Conservation (phyloP, 1,140 invertebrate genomes). For the Drosophila pallidifrons region DNA sequence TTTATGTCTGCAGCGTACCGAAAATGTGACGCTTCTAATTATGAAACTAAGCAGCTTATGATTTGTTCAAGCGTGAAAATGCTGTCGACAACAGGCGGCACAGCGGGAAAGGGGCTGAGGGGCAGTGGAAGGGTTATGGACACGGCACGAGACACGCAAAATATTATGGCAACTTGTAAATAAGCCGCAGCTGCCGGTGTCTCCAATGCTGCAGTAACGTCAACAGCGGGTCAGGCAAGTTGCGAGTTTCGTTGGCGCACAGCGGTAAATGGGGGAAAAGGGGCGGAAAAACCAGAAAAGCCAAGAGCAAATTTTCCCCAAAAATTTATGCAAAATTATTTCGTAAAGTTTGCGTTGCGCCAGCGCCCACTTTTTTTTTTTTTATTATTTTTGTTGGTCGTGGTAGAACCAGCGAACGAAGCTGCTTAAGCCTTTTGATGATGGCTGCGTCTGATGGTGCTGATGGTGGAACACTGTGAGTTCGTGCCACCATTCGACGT, state of each 20-base stretch:
- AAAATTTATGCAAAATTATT: constrained; percentile 84
- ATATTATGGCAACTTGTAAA: constrained; percentile 84
- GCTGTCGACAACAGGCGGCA: constrained; percentile 76
- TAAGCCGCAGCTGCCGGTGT: constrained; percentile 76
- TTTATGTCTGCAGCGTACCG: constrained; percentile 59
- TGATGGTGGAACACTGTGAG: not conserved
- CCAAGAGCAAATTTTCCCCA: constrained; percentile 76
- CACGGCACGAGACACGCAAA: constrained; percentile 67
- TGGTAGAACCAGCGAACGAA: constrained; percentile 52
- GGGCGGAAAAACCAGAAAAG: constrained; percentile 58
- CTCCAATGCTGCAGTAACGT: constrained; percentile 15
- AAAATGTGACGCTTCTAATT: constrained; percentile 84
- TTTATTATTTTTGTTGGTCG: constrained; percentile 14
- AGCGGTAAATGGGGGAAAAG: not conserved
- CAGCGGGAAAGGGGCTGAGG: not conserved
- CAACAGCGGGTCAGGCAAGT: constrained; percentile 54
- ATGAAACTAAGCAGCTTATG: constrained; percentile 84
- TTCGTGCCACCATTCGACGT: constrained; percentile 1
- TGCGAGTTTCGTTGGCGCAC: not conserved
- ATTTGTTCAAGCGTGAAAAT: constrained; percentile 83
- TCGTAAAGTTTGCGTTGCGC: constrained; percentile 78
- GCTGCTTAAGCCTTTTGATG: constrained; percentile 83
- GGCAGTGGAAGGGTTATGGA: constrained; percentile 6
- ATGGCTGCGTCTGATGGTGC: constrained; percentile 48
- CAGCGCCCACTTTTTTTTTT: constrained; percentile 67